A percentile compares a stretch with the other conserved stretches of the same genome.
Evolutionary conservation across 1,140 invertebrate species (phyloP).

Genomic region (Aradophagus sp.): DNA sequence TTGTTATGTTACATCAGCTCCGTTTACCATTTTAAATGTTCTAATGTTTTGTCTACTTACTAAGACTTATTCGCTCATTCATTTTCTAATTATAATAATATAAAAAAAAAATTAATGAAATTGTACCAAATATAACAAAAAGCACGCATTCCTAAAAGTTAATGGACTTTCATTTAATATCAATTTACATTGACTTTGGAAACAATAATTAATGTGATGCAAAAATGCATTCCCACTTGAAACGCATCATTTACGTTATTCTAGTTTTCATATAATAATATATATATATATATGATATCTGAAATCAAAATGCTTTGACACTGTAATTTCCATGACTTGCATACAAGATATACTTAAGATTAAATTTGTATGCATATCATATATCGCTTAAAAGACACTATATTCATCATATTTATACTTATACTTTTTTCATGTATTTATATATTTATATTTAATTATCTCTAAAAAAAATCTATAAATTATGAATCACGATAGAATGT

Average conservation of each 20-base stretch:
- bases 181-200: slow-evolving; percentile 29
- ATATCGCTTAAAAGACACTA: slow-evolving; percentile 23
- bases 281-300: too few relatives aligned
- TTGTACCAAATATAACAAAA: too few relatives aligned
- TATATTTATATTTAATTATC: slow-evolving; percentile 47
- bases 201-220: too few relatives aligned
- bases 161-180: slow-evolving; percentile 30
- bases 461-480: slow-evolving; percentile 54
- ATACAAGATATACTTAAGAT: slow-evolving; percentile 24
- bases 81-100: too few relatives aligned
- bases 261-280: slow-evolving; percentile 3
- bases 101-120: too few relatives aligned
- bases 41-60: neutral
- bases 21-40: slow-evolving; percentile 1
- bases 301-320: slow-evolving; percentile 30
- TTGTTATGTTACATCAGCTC: slow-evolving; percentile 3
- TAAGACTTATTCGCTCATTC: too few relatives aligned
- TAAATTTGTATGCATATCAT: slow-evolving; percentile 14
- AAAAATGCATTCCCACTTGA: slow-evolving; percentile 1
- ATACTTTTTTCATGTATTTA: slow-evolving; percentile 42
- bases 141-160: slow-evolving; percentile 16
- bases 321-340: slow-evolving; percentile 12
- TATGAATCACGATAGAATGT: slow-evolving; percentile 54
- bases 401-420: slow-evolving; percentile 29
- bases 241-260: neutral